Evolutionary conservation across 2,888 invertebrate species (phyloP), one percentile per base, ranked within the genome.

Genomic region (Danaus chrysippus): DNA sequence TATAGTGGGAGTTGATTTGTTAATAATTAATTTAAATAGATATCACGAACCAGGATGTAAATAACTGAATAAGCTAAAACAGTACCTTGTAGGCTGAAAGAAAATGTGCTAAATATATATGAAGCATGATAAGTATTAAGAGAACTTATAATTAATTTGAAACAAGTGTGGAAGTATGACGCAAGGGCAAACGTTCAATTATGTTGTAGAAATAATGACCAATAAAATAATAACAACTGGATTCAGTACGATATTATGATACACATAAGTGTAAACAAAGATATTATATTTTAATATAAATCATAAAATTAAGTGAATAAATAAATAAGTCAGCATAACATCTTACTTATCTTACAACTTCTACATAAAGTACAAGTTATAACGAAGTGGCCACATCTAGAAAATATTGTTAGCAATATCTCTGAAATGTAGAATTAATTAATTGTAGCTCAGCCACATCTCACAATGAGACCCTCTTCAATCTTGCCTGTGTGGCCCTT

Each of bases 391-490:
- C 2, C 64, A 59, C 52, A 61, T 63, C 63, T 15, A 68, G 65
- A 15, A 23, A 55, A 52, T 49, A 1, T 12, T 53, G 34, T 53
- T 15, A 54, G 17, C 42, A 56, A 54, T 62, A 62, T 69, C 68
- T 58, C 56, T 64, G 69, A 73, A 75, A 76, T 76, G 73, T 70
- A 75, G 73, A 79, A 78, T 78, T 78, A 79, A 79, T 79, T 76
- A 79, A 79, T 76, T 70, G 73, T 69, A 67, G 65, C 74, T 72
- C 67, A 71, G 75, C 77, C 77, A 74, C 77, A 77, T 76, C 75
- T 76, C 74, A 76, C 75, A 74, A 74, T 71, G 71, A 70, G 71
- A 79, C 78, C 78, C 78, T 78, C 74, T 74, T 79, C 78, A 79
- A 77, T 78, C 78, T 77, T 73, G 68, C 61, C 72, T 68, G 70